Base-by-base conservation (phyloP, 2,113 vertebrate genomes). In the Phodopus roborovskii region DNA sequence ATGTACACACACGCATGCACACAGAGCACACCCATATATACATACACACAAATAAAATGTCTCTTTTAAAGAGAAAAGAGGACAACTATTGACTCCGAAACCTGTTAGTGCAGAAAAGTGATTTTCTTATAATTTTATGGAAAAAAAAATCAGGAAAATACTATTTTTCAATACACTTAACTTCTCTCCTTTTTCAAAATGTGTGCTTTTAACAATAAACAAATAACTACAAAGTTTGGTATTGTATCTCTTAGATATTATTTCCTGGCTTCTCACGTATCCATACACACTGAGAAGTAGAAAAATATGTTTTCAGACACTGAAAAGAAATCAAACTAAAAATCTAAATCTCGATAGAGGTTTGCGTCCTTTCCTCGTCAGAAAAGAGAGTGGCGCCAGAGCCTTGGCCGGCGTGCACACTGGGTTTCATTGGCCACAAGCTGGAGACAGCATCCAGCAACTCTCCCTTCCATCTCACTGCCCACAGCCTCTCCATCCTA, bases 301-400 rank as follows among this genome's bases (percentile, higher is more conserved):
- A 90, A 79, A 86, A 26, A 26, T 45, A 66, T 7, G 39, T 68
- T 56, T 74, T 79, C 39, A 17, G 66, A 56, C 33, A 68, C 28
- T 66, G n/a, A 77, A 92, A 68, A 71, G 36, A 70, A 92, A 58
- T n/a, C 92, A 92, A 53, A 92, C 26, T 71, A 33, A 90, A 66
- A 86, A 92, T 68, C 24, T 82, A 90, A 92, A 89, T 84, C 88
- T 84, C 70, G 16, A 22, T 81, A 74, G 89, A 22, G 83, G 15
- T 42, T 75, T 58, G 83, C 28, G 24, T 68, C 4, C 39, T 89
- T 79, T 90, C 36, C 53, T 39, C 73, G 39, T 88, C n/a, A 86
- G 87, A 87, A n/a, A n/a, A n/a, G 74, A 75, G 45, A 66, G 45
- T 3, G 62, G 19, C 22, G 58, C 39, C 11, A 83, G 1, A 82